Base-by-base conservation (phyloP, 2,113 vertebrate genomes). In the Chaetura pelagica region DNA sequence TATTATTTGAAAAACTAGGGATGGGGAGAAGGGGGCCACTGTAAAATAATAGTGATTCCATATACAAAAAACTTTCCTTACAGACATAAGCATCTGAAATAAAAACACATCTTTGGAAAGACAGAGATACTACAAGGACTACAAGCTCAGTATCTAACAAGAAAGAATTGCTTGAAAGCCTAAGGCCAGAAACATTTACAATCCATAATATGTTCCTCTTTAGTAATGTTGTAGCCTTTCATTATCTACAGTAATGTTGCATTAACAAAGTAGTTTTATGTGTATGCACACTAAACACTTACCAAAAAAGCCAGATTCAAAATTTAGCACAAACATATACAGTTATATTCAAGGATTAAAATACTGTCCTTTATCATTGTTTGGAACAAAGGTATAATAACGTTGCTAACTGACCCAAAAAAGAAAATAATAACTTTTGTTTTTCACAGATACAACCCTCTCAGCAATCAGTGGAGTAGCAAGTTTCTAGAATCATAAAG, bases 21-120 rank as follows among this genome's bases (percentile, higher is more conserved):
- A 6, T 8, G 4, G 19, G 22, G 3, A 11, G 3, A 0, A 18
- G 11, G 9, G 1, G 6, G 17, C 40, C 40, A 42, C 22, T 48
- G 10, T 52, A 74, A 87, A 80, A n/a, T 6, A 76, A 6, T 55
- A 73, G 13, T 21, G 0, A 55, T 42, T 66, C 35, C 12, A 68
- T 14, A 7, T 32, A n/a, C n/a, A n/a, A n/a, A n/a, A 59, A 59
- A 48, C 16, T 12, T 79, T 13, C 24, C 12, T 35, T 75, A 67
- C 29, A 38, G 20, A 22, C 59, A 46, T 14, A 75, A 26, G 5
- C 14, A 38, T 15, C 13, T 22, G 66, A 69, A 74, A 46, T 54
- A 77, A 13, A 54, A 83, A 44, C 17, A 29, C 7, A 19, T 27
- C 32, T 61, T 85, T 35, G 9, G 30, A 73, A 1, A 5, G 23